Percentiles rank a stretch among this genome's conserved stretches.
Evolutionary conservation across 2,797 vertebrate genomes (phyloP).

Genomic region (Crocodylus rhombifer): DNA sequence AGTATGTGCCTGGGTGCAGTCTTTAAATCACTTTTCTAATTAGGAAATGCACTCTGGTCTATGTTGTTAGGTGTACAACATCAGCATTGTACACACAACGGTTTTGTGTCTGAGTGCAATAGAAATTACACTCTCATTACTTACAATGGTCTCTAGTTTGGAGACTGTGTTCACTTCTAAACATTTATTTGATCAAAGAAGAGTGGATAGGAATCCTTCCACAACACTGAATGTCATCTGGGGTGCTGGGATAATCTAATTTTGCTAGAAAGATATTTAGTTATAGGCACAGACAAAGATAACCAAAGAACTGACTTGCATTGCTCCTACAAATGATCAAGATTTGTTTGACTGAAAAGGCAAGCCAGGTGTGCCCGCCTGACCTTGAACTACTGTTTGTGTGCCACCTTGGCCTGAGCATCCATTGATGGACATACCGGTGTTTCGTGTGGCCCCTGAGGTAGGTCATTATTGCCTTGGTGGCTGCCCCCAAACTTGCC

Average conservation of each 20-base stretch:
- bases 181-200: neutral
- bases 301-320: slow-evolving; percentile 5
- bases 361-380: neutral
- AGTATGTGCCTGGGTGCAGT: neutral
- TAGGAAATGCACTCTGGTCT: slow-evolving; percentile 23
- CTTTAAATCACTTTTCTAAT: slow-evolving; percentile 59
- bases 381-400: too few relatives aligned
- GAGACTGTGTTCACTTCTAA: slow-evolving; percentile 3
- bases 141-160: neutral
- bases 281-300: neutral
- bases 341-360: slow-evolving; percentile 52
- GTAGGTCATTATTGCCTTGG: too few relatives aligned
- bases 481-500: too few relatives aligned
- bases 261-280: slow-evolving; percentile 30
- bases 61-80: neutral
- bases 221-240: neutral
- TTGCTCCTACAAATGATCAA: slow-evolving; percentile 40
- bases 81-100: neutral
- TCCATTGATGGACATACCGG: too few relatives aligned
- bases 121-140: slow-evolving; percentile 7
- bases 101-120: neutral
- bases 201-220: neutral
- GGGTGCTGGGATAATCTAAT: slow-evolving; percentile 40
- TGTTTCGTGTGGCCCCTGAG: too few relatives aligned
- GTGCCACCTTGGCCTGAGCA: too few relatives aligned